Percentiles rank a stretch among this genome's conserved stretches.
phyloP scores from a whole-genome alignment of 1,140 invertebrate genomes.

The Achatina immaculata region DNA sequence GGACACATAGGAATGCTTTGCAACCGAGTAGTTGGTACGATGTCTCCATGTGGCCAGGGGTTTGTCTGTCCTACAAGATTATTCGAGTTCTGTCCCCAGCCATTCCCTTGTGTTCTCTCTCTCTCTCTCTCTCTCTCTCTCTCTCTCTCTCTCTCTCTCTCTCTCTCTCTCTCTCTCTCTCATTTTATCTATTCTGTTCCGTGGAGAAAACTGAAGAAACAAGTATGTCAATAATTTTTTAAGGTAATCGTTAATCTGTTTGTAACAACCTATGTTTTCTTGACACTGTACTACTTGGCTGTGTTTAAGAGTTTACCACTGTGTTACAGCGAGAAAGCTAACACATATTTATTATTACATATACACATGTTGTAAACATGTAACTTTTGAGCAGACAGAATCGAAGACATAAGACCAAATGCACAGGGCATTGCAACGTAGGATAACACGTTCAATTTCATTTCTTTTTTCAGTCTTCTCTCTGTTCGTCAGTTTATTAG shows the following conservation, averaged over 20 bases:
- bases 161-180: slow-evolving; percentile 27
- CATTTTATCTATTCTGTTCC: background rate
- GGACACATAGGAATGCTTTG: background rate
- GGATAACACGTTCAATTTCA: background rate
- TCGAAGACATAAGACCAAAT: too few relatives aligned
- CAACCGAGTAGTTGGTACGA: background rate
- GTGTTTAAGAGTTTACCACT: background rate
- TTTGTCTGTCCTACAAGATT: background rate
- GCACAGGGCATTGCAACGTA: too few relatives aligned
- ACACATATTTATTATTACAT: background rate
- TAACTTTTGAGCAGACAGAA: too few relatives aligned
- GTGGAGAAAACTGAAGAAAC: background rate
- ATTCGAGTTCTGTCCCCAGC: background rate
- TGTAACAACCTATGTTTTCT: background rate
- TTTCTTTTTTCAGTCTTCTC: background rate
- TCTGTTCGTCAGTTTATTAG: too few relatives aligned
- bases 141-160: slow-evolving; percentile 22
- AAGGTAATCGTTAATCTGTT: background rate
- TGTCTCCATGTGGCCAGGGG: background rate
- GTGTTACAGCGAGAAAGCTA: background rate
- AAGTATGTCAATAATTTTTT: background rate
- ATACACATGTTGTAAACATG: background rate
- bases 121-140: too few relatives aligned
- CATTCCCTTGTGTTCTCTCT: background rate
- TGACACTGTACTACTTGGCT: background rate